Conservation (phyloP, 2,888 invertebrate species). For the Vandiemenella viatica region DNA sequence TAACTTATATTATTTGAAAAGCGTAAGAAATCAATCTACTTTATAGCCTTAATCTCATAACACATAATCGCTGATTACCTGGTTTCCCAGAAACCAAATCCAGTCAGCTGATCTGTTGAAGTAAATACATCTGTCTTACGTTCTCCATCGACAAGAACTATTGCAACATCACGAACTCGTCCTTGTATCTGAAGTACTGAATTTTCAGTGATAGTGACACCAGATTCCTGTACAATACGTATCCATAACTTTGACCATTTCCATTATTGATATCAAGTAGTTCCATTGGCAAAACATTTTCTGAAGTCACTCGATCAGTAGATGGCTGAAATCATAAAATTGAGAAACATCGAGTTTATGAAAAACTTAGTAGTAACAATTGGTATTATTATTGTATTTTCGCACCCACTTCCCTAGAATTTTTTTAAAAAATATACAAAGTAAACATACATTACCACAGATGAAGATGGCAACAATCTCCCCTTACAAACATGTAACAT, state of each 20-base stretch:
- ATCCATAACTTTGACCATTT: slow-evolving; percentile 41
- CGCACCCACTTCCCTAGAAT: no score
- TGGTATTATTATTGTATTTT: no score
- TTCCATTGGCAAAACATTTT: slow-evolving; percentile 23
- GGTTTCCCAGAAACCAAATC: slow-evolving; percentile 30
- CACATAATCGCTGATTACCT: no score
- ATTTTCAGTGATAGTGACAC: slow-evolving; percentile 17
- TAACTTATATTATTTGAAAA: no score
- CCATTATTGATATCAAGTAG: slow-evolving; percentile 26
- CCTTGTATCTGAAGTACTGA: slow-evolving; percentile 27
- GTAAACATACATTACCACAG: no score
- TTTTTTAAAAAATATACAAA: no score
- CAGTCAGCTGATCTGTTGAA: slow-evolving; percentile 22
- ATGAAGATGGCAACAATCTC: no score
- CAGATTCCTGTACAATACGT: slow-evolving; percentile 32
- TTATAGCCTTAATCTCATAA: no score
- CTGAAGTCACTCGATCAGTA: slow-evolving; percentile 8
- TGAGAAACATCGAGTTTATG: neutral
- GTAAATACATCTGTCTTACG: slow-evolving; percentile 26
- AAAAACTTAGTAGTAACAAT: no score
- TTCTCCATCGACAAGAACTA: slow-evolving; percentile 32
- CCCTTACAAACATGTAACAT: no score
- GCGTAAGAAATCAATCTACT: no score
- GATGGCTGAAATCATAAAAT: slow-evolving; percentile 6
- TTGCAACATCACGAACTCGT: slow-evolving; percentile 34